A percentile compares a stretch with the other conserved stretches of the same genome.
Evolutionary conservation across 1,140 invertebrate species (phyloP).

Genomic region (Phenacoccus solenopsis): DNA sequence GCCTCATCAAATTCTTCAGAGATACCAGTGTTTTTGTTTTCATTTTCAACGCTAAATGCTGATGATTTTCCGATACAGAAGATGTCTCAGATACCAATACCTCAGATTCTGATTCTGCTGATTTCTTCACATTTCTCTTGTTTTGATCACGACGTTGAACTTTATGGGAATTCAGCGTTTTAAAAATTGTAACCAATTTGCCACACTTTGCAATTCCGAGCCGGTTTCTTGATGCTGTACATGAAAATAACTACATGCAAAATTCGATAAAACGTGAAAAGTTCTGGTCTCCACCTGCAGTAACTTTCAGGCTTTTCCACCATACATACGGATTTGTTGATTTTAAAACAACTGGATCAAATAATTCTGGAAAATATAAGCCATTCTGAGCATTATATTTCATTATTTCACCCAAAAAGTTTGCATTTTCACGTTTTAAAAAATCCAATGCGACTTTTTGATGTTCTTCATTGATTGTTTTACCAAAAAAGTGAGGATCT

Average conservation of each 20-base stretch:
- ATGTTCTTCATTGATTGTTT: background rate
- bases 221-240: constrained; percentile 23
- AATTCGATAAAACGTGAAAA: background rate
- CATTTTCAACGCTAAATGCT: too few relatives aligned
- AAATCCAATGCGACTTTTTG: background rate
- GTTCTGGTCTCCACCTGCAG: background rate
- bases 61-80: too few relatives aligned
- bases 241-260: constrained; percentile 17
- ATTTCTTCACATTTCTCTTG: background rate
- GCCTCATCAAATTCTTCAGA: too few relatives aligned
- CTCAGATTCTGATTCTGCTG: too few relatives aligned
- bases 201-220: constrained; percentile 23
- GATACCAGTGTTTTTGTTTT: too few relatives aligned
- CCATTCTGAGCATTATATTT: background rate
- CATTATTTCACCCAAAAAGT: constrained; percentile 5
- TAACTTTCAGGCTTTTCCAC: background rate
- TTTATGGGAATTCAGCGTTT: constrained; percentile 21
- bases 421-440: background rate
- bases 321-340: background rate
- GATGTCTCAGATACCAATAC: too few relatives aligned
- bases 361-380: constrained; percentile 2
- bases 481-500: constrained; percentile 1
- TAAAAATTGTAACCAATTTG: constrained; percentile 24
- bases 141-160: too few relatives aligned
- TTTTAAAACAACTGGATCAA: background rate